phyloP scores from a whole-genome alignment of 2,888 invertebrate genomes.

The Cyaniris semiargus region DNA sequence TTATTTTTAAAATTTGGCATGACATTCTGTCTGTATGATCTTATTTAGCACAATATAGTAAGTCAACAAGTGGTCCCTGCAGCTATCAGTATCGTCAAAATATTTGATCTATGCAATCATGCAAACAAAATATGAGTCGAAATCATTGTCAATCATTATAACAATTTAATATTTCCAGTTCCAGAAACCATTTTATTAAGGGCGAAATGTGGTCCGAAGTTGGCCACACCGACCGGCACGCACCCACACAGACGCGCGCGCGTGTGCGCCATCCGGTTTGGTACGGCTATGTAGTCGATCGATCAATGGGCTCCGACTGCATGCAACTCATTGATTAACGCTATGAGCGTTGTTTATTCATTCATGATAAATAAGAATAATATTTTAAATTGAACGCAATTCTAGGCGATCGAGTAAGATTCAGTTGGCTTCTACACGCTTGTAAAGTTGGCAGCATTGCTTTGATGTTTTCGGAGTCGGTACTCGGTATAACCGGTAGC shows the following conservation, averaged over 20 bases:
- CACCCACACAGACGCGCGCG: slow-evolving; percentile 56
- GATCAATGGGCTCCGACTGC: slow-evolving; percentile 80
- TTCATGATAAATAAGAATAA: slow-evolving; percentile 73
- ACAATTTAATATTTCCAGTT: background rate
- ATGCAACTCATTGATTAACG: slow-evolving; percentile 80
- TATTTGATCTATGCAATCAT: background rate
- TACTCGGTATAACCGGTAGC: background rate
- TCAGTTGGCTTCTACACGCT: slow-evolving; percentile 20
- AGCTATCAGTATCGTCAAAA: background rate
- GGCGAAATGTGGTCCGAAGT: background rate
- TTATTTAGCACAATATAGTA: background rate
- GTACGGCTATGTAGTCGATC: slow-evolving; percentile 73
- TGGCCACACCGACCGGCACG: slow-evolving; percentile 38
- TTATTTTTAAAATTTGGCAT: background rate
- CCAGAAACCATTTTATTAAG: background rate
- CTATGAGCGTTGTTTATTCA: slow-evolving; percentile 80
- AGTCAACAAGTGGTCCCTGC: background rate
- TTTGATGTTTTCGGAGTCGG: background rate
- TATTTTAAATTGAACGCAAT: slow-evolving; percentile 64
- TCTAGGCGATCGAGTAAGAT: slow-evolving; percentile 27
- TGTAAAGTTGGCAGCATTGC: background rate
- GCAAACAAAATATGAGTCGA: background rate
- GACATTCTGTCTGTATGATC: background rate
- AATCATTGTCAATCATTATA: background rate
- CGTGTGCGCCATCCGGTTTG: slow-evolving; percentile 78